Conservation (phyloP, 2,797 vertebrate species). For the Acrossocheilus wenchowensis region DNA sequence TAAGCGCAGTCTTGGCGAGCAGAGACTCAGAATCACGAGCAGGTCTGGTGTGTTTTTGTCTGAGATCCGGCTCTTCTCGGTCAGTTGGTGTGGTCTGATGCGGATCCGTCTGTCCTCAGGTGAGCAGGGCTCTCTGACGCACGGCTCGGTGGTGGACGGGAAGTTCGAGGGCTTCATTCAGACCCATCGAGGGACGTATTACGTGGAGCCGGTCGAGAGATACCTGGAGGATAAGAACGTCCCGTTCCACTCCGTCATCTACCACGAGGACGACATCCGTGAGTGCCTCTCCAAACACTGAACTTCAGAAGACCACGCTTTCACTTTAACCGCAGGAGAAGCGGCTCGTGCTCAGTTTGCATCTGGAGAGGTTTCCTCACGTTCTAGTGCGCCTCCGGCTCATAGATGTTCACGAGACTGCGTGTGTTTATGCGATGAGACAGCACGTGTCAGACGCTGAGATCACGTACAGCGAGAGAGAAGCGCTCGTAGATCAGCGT, state of each 20-base stretch:
- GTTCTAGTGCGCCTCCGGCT: neutral
- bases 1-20: no score
- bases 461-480: no score
- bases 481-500: neutral
- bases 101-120: slow-evolving; percentile 73
- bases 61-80: neutral
- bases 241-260: slow-evolving; percentile 98
- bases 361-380: neutral
- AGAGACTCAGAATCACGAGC: neutral
- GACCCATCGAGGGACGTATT: slow-evolving; percentile 91
- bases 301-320: neutral
- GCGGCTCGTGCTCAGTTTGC: neutral
- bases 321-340: neutral
- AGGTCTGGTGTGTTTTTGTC: neutral
- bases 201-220: slow-evolving; percentile 93
- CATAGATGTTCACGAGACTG: neutral
- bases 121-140: slow-evolving; percentile 91
- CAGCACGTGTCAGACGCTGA: neutral
- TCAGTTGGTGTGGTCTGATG: slow-evolving; percentile 5
- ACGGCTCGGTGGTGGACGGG: slow-evolving; percentile 92
- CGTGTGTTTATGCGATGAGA: neutral
- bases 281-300: slow-evolving; percentile 70
- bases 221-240: slow-evolving; percentile 89
- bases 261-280: slow-evolving; percentile 98
- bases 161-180: slow-evolving; percentile 97